Conservation (phyloP, 2,888 invertebrate genomes). For the Prosapia bicincta region DNA sequence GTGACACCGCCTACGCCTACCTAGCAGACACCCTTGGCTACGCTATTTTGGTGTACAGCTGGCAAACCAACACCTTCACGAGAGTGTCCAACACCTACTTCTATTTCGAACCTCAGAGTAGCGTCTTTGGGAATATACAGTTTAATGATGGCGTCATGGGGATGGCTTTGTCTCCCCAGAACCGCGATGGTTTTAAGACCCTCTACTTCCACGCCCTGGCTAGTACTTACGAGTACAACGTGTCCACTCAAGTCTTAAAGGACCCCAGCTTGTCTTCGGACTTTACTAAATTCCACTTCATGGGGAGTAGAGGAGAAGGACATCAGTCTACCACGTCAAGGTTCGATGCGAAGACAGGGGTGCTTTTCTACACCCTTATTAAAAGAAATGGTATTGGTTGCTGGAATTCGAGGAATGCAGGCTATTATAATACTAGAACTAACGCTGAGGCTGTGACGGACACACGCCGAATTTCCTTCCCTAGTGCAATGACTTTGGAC, state of each 20-base stretch:
- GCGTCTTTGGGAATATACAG: constrained; percentile 63
- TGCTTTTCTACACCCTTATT: constrained; percentile 74
- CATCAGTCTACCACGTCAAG: constrained; percentile 72
- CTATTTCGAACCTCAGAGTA: constrained; percentile 68
- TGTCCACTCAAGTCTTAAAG: constrained; percentile 57
- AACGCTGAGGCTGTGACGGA: not conserved
- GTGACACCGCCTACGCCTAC: constrained; percentile 72
- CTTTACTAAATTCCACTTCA: constrained; percentile 68
- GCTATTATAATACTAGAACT: not conserved
- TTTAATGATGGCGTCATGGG: constrained; percentile 78
- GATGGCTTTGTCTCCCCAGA: constrained; percentile 59
- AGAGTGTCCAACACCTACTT: constrained; percentile 71
- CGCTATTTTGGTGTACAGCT: constrained; percentile 72
- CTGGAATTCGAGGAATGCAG: constrained; percentile 59
- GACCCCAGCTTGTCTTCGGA: constrained; percentile 66
- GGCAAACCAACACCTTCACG: constrained; percentile 70
- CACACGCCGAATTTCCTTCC: not conserved
- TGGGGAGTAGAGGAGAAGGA: constrained; percentile 68
- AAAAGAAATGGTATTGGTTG: constrained; percentile 73
- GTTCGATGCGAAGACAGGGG: constrained; percentile 63
- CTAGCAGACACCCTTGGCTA: constrained; percentile 67
- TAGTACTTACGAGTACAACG: constrained; percentile 72
- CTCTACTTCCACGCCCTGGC: constrained; percentile 79
- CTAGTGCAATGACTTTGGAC: not conserved
- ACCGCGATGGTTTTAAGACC: constrained; percentile 50